A percentile compares a stretch with the other conserved stretches of the same genome.
Evolutionary conservation across 2,113 vertebrate species (phyloP).

Genomic region (Brienomyrus longianalis): DNA sequence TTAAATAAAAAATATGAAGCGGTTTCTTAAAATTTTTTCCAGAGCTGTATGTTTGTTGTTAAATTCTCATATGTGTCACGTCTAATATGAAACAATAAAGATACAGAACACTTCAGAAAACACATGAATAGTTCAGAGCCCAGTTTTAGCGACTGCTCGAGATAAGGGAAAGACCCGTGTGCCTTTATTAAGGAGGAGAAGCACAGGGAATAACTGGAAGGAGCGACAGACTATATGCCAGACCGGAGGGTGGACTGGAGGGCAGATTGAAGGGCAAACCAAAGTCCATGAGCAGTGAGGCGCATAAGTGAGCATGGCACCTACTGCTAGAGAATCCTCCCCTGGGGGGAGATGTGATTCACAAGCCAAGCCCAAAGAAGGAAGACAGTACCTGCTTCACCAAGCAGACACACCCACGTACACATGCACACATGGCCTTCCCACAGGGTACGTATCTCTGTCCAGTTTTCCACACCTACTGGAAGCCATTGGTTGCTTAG

Average conservation of each 20-base stretch:
- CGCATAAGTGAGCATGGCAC: not conserved
- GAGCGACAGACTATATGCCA: not conserved
- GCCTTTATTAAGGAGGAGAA: not conserved
- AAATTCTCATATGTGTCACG: not conserved
- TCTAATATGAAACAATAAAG: not conserved
- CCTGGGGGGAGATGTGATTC: not conserved
- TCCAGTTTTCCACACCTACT: slow-evolving; percentile 1
- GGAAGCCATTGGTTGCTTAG: not conserved
- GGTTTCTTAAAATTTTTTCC: too few species aligned
- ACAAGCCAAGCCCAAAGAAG: not conserved
- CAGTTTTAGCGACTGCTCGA: not conserved
- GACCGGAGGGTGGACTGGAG: not conserved
- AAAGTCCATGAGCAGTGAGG: not conserved
- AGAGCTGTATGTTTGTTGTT: not conserved
- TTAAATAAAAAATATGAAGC: too few species aligned
- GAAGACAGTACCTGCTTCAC: not conserved
- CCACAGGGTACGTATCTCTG: not conserved
- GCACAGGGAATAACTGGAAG: not conserved
- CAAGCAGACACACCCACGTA: not conserved
- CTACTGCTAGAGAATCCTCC: not conserved
- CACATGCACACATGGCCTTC: slow-evolving; percentile 12
- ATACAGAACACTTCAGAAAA: not conserved
- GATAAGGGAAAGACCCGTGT: not conserved
- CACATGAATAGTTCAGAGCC: not conserved
- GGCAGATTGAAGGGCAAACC: slow-evolving; percentile 4